phyloP scores from a whole-genome alignment of 2,797 vertebrate genomes.

The Mormyrus hasselquistii region DNA sequence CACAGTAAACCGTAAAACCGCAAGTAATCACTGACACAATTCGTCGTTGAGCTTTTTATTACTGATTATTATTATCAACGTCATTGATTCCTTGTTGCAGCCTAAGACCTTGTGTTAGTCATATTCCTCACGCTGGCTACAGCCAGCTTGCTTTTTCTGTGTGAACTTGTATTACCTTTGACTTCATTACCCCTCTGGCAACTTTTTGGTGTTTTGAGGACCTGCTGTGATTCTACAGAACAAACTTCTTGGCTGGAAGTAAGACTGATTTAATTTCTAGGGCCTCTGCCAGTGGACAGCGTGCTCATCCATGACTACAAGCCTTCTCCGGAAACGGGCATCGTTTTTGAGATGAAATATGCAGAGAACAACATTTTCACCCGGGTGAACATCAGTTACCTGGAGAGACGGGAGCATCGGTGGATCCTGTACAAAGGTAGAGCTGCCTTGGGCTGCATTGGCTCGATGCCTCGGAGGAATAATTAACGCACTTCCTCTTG shows the following conservation, averaged over 20 bases:
- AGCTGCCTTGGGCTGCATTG: neutral
- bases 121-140: neutral
- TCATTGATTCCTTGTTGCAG: neutral
- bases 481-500: neutral
- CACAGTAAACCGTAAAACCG: neutral
- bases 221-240: neutral
- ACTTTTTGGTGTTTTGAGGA: neutral
- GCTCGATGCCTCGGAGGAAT: neutral
- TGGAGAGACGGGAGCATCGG: constrained; percentile 71
- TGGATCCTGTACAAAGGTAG: constrained; percentile 91
- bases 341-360: constrained; percentile 81
- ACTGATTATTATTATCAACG: neutral
- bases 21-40: neutral
- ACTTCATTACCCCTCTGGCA: neutral
- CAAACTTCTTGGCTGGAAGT: neutral
- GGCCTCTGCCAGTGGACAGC: constrained; percentile 77
- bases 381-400: constrained; percentile 89
- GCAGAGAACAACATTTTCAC: constrained; percentile 82
- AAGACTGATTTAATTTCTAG: constrained; percentile 47
- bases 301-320: constrained; percentile 79
- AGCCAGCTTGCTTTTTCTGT: neutral
- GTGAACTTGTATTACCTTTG: no score
- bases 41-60: neutral
- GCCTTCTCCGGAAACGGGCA: constrained; percentile 85
- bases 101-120: neutral